Conservation (phyloP, 2,888 invertebrate genomes). For the Nudaria mundana region DNA sequence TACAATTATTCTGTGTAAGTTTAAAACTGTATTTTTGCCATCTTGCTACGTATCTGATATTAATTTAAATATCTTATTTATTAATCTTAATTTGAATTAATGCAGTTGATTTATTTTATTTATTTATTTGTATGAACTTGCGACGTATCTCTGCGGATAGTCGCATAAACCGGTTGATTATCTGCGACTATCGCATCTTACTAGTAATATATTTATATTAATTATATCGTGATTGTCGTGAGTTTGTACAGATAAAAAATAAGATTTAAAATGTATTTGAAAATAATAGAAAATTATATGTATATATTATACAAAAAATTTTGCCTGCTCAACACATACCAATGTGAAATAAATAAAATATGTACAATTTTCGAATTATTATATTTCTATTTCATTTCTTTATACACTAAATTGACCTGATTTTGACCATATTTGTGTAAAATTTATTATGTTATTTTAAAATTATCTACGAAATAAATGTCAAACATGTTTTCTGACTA, state of each 20-base stretch:
- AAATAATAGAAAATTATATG: too few species aligned
- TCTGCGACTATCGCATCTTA: neutral
- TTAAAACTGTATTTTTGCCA: conserved; percentile 21
- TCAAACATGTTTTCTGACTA: too few species aligned
- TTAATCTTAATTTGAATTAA: neutral
- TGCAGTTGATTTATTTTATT: conserved; percentile 3
- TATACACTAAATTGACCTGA: too few species aligned
- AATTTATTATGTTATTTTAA: too few species aligned
- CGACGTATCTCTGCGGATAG: neutral
- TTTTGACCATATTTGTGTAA: too few species aligned
- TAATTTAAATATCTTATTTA: conserved; percentile 7
- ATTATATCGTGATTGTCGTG: conserved; percentile 4
- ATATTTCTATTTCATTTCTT: too few species aligned
- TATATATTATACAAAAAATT: conserved; percentile 2
- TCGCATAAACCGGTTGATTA: neutral
- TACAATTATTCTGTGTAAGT: conserved; percentile 22
- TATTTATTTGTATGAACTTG: conserved; percentile 2
- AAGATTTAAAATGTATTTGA: conserved; percentile 10
- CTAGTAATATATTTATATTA: neutral
- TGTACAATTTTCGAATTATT: neutral
- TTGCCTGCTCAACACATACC: neutral
- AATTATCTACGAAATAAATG: too few species aligned
- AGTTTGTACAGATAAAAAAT: conserved; percentile 1
- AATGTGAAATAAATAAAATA: neutral
- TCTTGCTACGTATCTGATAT: conserved; percentile 14